Conservation (phyloP, 2,888 invertebrate species). For the Agriopis marginaria region DNA sequence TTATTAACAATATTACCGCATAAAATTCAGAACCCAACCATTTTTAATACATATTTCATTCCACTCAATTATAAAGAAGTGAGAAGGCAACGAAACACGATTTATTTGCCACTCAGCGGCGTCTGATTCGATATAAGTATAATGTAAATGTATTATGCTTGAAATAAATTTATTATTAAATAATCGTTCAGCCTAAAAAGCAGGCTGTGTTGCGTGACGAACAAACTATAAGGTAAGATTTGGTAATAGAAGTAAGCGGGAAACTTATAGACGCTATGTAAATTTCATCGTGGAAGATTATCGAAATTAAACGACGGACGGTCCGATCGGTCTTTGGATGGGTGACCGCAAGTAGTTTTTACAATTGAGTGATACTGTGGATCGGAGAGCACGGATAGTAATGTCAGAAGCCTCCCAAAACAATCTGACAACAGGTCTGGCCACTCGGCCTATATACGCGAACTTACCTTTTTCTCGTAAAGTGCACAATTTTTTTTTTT, state of each 20-base stretch:
- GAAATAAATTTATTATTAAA: slow-evolving; percentile 79
- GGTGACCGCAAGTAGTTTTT: too few species aligned
- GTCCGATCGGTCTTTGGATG: too few species aligned
- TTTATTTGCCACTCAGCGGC: slow-evolving; percentile 79
- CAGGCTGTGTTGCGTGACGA: slow-evolving; percentile 74
- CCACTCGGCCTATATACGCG: too few species aligned
- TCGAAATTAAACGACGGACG: too few species aligned
- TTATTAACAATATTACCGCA: not conserved
- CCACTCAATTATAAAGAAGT: slow-evolving; percentile 69
- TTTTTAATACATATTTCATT: slow-evolving; percentile 29
- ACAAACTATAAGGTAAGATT: slow-evolving; percentile 39
- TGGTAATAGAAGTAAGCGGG: slow-evolving; percentile 30
- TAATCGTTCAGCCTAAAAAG: slow-evolving; percentile 77
- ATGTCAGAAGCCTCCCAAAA: too few species aligned
- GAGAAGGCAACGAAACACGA: slow-evolving; percentile 80
- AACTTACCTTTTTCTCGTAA: too few species aligned
- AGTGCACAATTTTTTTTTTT: too few species aligned
- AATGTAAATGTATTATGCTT: slow-evolving; percentile 73
- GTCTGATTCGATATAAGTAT: slow-evolving; percentile 66
- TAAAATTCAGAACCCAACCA: not conserved
- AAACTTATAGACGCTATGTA: not conserved
- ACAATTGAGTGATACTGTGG: too few species aligned
- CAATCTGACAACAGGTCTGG: too few species aligned
- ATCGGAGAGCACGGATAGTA: too few species aligned
- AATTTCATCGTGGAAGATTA: too few species aligned